Base-by-base conservation (phyloP, 2,113 vertebrate genomes). In the Entosphenus tridentatus region DNA sequence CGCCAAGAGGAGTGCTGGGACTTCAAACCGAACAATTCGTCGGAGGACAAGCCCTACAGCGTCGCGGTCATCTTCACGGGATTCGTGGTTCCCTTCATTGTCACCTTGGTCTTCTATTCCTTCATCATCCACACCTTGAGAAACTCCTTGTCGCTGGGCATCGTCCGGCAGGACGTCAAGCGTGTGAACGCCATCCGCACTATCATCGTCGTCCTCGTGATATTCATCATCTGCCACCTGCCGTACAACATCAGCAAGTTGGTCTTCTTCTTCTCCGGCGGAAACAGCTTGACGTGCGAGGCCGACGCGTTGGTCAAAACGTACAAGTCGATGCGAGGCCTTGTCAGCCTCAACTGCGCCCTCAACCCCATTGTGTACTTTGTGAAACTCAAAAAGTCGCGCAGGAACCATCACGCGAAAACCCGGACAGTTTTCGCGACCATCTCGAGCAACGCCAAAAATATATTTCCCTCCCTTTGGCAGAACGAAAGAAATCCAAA, bases 311-410 rank as follows among this genome's bases (percentile, higher is more conserved):
- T 39, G 39, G 39, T 39, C 1, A 76, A 95, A 57, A 91, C 84
- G n/a, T 96, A 96, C 73, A 96, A 96, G 75, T 76, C 92, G 74
- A 96, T 85, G 3, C 79, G 89, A 56, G 91, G 87, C 0, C 74
- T 98, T 0, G 92, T 87, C 69, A 95, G 93, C 3, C 84, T 83
- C 72, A 98, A 96, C 81, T 96, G 91, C 74, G 95, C 87, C 72
- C 57, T 98, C 55, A 88, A 98, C 74, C 93, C 93, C 2, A 82
- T 98, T 57, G 78, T 98, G 59, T 98, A 96, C 76, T 96, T 96
- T 76, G 74, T 96, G 73, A 39, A 39, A 39, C 39, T 6, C 1
- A 39, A 2, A 39, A 39, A 39, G 39, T 39, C 6, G 5, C 6
- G 39, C 6, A 39, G 39, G 39, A 7, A 39, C 39, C 4, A 7